Conservation (phyloP, 2,113 vertebrate species). For the Delphinus delphis region DNA sequence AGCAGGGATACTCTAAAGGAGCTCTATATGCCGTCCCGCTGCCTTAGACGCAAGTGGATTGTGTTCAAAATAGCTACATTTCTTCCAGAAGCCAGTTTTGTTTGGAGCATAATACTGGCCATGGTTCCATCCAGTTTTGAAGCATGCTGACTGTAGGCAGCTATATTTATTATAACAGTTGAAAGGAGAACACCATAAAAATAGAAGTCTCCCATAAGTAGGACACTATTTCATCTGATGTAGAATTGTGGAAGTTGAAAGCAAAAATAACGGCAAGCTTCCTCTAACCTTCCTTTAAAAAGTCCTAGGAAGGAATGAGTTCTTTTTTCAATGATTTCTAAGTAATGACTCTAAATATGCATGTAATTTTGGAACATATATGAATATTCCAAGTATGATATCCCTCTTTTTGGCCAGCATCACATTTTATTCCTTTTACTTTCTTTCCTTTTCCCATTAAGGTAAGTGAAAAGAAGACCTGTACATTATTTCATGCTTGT, state of each 20-base stretch:
- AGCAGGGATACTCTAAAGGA: background rate
- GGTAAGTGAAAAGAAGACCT: background rate
- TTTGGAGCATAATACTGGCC: background rate
- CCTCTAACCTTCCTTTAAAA: background rate
- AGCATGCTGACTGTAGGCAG: background rate
- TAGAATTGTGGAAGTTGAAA: slow-evolving; percentile 17
- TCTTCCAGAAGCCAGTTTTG: background rate
- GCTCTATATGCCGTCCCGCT: background rate
- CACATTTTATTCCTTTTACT: background rate
- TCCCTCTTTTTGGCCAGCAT: background rate
- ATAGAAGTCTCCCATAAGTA: background rate
- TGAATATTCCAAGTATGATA: background rate
- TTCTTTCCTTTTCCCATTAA: background rate
- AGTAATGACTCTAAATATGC: background rate
- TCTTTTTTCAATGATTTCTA: background rate
- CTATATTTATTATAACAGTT: slow-evolving; percentile 17
- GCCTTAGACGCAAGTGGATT: background rate
- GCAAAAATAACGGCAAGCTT: background rate
- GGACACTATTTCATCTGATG: slow-evolving; percentile 25
- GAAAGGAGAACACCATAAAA: slow-evolving; percentile 17
- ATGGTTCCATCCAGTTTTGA: background rate
- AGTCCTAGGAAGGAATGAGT: background rate
- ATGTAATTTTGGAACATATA: background rate
- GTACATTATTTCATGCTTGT: background rate
- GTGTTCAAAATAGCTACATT: background rate